Conservation (phyloP, 2,797 vertebrate species). For the Chiloscyllium punctatum region DNA sequence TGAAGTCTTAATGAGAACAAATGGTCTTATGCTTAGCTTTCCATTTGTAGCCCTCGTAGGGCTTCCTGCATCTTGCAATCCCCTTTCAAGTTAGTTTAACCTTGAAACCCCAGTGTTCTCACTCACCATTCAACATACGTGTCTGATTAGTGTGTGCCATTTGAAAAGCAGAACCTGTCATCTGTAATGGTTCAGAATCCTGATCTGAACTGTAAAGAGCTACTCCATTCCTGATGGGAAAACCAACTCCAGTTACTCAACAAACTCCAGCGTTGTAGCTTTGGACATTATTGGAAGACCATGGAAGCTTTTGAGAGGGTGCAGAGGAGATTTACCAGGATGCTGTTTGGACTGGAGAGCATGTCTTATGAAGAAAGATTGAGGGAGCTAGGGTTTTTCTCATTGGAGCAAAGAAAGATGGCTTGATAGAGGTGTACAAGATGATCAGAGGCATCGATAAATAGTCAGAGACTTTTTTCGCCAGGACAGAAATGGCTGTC, state of each 20-base stretch:
- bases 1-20: neutral
- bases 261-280: neutral
- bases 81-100: neutral
- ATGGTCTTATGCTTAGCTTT: neutral
- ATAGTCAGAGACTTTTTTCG: no score
- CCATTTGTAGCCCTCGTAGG: neutral
- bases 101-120: neutral
- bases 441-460: no score
- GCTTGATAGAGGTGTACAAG: no score
- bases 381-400: no score
- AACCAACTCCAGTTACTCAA: neutral
- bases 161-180: neutral
- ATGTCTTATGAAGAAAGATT: no score
- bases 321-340: no score
- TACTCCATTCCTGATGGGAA: neutral
- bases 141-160: neutral
- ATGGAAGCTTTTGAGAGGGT: no score
- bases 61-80: neutral
- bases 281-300: no score
- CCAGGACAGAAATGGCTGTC: no score
- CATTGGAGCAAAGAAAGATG: no score
- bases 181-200: neutral
- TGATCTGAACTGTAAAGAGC: no score
- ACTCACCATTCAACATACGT: neutral
- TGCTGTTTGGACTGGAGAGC: no score